phyloP scores from a whole-genome alignment of 2,113 vertebrate genomes.

The Corydoras sp. region DNA sequence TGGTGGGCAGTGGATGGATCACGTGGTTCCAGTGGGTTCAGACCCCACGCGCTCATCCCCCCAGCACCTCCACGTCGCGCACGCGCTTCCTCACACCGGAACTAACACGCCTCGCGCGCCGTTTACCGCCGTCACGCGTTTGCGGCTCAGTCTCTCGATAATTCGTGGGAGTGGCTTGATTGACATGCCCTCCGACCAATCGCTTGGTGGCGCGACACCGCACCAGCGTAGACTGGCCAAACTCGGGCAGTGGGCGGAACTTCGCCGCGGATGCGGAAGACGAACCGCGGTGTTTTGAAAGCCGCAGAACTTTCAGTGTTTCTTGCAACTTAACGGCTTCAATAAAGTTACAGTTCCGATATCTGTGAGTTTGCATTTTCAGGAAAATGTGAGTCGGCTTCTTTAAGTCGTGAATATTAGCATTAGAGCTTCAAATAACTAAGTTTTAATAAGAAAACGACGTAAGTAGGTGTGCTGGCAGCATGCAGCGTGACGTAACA shows the following conservation, averaged over 20 bases:
- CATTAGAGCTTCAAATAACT: no score
- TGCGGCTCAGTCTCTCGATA: background rate
- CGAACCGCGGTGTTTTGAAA: constrained; percentile 44
- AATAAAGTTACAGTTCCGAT: no score
- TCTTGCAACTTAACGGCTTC: no score
- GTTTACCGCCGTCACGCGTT: background rate
- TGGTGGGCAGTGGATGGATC: no score
- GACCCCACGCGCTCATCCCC: background rate
- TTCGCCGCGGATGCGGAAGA: constrained; percentile 31
- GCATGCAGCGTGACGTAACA: background rate
- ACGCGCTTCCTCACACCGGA: constrained; percentile 8
- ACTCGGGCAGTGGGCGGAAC: constrained; percentile 14
- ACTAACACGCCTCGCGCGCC: constrained; percentile 1
- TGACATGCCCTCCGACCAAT: constrained; percentile 21
- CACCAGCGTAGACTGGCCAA: constrained; percentile 6
- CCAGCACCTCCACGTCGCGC: background rate
- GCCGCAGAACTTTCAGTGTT: background rate
- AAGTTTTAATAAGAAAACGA: background rate
- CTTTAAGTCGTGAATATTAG: no score
- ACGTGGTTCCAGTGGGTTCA: no score
- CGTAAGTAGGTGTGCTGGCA: no score
- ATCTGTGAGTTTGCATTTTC: no score
- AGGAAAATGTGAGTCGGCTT: no score
- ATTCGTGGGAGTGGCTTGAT: constrained; percentile 1
- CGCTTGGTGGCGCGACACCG: background rate